Evolutionary conservation across 2,113 vertebrate species (phyloP).

Genomic region (Mobula hypostoma): DNA sequence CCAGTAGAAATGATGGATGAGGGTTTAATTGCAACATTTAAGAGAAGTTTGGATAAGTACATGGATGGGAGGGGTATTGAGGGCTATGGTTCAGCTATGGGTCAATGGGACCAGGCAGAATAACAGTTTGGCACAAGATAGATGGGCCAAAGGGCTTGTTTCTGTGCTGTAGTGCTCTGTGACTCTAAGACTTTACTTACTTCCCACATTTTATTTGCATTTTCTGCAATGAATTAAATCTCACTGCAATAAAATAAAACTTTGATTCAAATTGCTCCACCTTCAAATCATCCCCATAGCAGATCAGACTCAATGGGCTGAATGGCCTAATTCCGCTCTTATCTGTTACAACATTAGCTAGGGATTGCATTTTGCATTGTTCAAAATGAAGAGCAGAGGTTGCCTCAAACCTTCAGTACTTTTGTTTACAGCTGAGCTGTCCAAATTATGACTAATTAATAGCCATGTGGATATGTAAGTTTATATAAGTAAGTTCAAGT

Average conservation of each 20-base stretch:
- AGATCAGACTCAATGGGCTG: too few relatives aligned
- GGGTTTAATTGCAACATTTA: too few relatives aligned
- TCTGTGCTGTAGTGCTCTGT: too few relatives aligned
- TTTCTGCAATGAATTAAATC: background rate
- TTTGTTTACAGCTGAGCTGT: background rate
- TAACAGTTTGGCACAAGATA: too few relatives aligned
- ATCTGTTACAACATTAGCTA: background rate
- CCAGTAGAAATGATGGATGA: too few relatives aligned
- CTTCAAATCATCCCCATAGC: background rate
- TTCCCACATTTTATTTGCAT: background rate
- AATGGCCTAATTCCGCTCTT: too few relatives aligned
- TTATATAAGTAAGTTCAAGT: background rate
- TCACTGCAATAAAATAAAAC: background rate
- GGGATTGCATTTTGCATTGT: background rate
- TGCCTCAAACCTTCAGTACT: background rate
- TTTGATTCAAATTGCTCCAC: background rate
- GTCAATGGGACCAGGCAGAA: too few relatives aligned
- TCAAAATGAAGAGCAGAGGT: background rate
- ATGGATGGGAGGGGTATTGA: too few relatives aligned
- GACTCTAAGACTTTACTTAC: too few relatives aligned
- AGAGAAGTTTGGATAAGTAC: too few relatives aligned
- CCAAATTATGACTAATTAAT: background rate
- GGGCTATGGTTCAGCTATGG: too few relatives aligned
- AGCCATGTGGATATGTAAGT: background rate
- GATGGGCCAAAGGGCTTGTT: too few relatives aligned